Evolutionary conservation across 1,140 invertebrate genomes (phyloP), one percentile per base, ranked within the genome.

Genomic region (fruit fly (Drosophila melanogaster)): DNA sequence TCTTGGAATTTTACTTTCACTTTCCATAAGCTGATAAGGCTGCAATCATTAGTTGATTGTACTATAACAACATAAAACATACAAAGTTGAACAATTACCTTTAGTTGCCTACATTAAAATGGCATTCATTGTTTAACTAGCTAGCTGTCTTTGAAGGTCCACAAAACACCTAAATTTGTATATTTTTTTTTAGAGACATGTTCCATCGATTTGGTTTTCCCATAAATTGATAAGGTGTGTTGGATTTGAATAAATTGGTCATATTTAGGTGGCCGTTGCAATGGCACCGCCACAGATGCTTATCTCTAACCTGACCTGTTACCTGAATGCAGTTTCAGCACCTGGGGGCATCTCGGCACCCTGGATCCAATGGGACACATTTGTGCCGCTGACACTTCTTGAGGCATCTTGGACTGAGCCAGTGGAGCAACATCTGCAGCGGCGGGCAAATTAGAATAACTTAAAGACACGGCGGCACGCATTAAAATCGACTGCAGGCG

Each of bases 391-490:
- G 80, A 83, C 80, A 83, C 80, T 22, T 22, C 81, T 84, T 74
- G 76, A 5, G 47, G 33, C 30, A 8, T 30, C 7, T 3, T 30
- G 7, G 8, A 8, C 30, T 30, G 30, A 8, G 37, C 12, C 37
- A 14, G 11, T 10, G 19, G 41, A 30, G 14, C 26, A 30, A 12
- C 59, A 38, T 54, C 46, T 41, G 14, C 38, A 60, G 11, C 17
- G 51, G 50, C 64, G 73, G 81, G 70, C 78, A 87, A 87, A 87
- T 87, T 87, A 87, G 83, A 87, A 77, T 87, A 87, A 87, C 76
- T 87, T 89, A 79, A 87, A 76, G 83, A 83, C 75, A 77, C 83
- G 84, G 66, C 84, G 62, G 80, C 85, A 89, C 77, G 77, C 85
- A 89, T 89, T 89, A 89, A 79, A 89, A 79, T 69, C 72, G 58